A percentile compares a stretch with the other conserved stretches of the same genome.
These are phyloP conservation scores for Belgica antarctica DNA, from an alignment of 2,888 invertebrate species.

Conservation along the genomic window DNA sequence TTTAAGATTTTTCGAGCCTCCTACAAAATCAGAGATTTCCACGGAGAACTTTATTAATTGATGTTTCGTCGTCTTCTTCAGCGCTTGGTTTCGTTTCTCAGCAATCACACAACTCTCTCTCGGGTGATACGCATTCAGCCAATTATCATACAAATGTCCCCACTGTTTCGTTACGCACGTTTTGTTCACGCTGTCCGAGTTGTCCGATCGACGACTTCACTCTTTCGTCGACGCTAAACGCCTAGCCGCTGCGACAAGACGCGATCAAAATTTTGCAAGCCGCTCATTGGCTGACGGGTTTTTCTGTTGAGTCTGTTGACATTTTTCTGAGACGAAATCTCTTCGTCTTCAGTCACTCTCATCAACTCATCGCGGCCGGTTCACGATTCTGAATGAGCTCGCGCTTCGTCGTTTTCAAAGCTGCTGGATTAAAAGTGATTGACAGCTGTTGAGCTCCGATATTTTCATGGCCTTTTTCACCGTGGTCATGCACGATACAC, in stretches of 20 bases:
- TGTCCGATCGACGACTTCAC: background rate
- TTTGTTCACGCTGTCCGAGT: background rate
- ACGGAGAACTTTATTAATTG: conserved; percentile 18
- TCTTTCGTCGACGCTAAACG: too few species aligned
- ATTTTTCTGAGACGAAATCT: background rate
- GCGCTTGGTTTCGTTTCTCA: background rate
- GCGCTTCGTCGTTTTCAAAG: background rate
- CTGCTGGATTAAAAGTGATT: background rate
- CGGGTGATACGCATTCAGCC: background rate
- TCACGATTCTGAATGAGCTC: background rate
- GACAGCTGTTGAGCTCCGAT: background rate
- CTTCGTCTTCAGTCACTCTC: conserved; percentile 35
- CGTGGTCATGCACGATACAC: background rate
- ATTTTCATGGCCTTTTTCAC: too few species aligned
- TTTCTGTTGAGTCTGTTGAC: conserved; percentile 5
- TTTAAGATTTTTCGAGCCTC: conserved; percentile 24
- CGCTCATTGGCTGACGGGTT: conserved; percentile 30
- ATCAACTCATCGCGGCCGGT: conserved; percentile 39
- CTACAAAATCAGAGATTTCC: conserved; percentile 5
- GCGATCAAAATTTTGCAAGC: background rate
- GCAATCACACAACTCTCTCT: background rate
- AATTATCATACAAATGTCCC: conserved; percentile 41
- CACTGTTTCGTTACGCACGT: background rate
- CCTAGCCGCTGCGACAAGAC: background rate
- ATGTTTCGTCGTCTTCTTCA: background rate